Conservation (phyloP, 2,888 invertebrate genomes). For the Nycteola revayana region DNA sequence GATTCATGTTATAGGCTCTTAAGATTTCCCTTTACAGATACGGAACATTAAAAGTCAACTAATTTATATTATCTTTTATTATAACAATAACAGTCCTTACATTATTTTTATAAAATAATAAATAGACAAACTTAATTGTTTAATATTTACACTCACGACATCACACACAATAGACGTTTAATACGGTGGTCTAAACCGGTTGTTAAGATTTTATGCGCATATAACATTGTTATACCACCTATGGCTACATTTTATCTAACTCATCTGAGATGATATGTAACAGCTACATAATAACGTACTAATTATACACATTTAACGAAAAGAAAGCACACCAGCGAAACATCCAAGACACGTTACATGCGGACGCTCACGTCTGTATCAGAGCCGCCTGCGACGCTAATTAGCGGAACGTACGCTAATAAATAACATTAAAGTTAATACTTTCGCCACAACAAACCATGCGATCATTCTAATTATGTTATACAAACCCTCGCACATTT, state of each 20-base stretch:
- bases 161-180: slow-evolving; percentile 30
- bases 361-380: slow-evolving; percentile 33
- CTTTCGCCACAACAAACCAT: slow-evolving; percentile 39
- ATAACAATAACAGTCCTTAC: slow-evolving; percentile 56
- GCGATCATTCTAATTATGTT: slow-evolving; percentile 32
- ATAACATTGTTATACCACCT: not conserved
- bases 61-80: slow-evolving; percentile 40
- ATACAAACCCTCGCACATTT: slow-evolving; percentile 33
- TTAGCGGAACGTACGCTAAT: slow-evolving; percentile 59
- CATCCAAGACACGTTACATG: slow-evolving; percentile 42
- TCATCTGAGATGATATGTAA: slow-evolving; percentile 28
- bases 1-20: slow-evolving; percentile 4
- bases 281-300: slow-evolving; percentile 48
- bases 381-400: slow-evolving; percentile 44
- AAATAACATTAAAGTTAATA: slow-evolving; percentile 43
- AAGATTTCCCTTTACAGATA: not conserved
- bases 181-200: slow-evolving; percentile 16
- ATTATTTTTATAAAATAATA: slow-evolving; percentile 60
- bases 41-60: slow-evolving; percentile 21
- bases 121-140: slow-evolving; percentile 61
- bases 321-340: slow-evolving; percentile 54
- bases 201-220: slow-evolving; percentile 16
- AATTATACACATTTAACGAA: slow-evolving; percentile 49
- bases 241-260: slow-evolving; percentile 29
- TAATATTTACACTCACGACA: slow-evolving; percentile 72